Evolutionary conservation across 2,797 vertebrate genomes (phyloP).

Genomic region (Pipistrellus pipistrellus): DNA sequence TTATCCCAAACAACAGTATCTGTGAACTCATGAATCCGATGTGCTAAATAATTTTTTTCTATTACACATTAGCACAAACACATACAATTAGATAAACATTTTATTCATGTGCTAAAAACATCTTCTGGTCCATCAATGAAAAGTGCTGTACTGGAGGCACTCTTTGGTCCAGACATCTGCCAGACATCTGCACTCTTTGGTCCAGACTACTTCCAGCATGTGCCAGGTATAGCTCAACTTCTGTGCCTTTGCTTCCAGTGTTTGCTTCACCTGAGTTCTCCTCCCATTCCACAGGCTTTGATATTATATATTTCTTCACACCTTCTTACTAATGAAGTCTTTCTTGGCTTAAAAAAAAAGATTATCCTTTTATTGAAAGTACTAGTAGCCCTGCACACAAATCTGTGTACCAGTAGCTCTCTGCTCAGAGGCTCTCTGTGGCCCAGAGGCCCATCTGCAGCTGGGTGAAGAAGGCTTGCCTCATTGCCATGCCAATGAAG

Average conservation of each 20-base stretch:
- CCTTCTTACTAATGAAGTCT: neutral
- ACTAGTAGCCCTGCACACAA: too few species aligned
- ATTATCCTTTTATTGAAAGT: too few species aligned
- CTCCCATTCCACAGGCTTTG: neutral
- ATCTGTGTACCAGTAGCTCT: too few species aligned
- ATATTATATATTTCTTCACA: neutral
- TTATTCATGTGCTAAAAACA: constrained; percentile 7
- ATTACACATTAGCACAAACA: neutral
- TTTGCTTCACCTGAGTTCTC: neutral
- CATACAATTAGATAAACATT: constrained; percentile 16
- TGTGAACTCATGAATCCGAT: constrained; percentile 28
- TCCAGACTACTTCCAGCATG: neutral
- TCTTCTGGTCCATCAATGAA: neutral
- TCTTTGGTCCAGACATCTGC: neutral
- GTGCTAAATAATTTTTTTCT: neutral
- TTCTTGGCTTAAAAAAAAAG: neutral
- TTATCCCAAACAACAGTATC: neutral
- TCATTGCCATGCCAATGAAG: too few species aligned
- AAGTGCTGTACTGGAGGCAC: neutral
- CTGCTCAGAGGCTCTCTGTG: too few species aligned
- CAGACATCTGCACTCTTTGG: too few species aligned
- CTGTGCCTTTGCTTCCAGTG: neutral
- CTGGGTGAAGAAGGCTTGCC: too few species aligned
- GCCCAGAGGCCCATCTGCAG: too few species aligned
- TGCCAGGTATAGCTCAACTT: neutral